These are phyloP conservation scores for Stegostoma tigrinum DNA, from an alignment of 2,113 vertebrate genomes.

Conservation along the genomic window DNA sequence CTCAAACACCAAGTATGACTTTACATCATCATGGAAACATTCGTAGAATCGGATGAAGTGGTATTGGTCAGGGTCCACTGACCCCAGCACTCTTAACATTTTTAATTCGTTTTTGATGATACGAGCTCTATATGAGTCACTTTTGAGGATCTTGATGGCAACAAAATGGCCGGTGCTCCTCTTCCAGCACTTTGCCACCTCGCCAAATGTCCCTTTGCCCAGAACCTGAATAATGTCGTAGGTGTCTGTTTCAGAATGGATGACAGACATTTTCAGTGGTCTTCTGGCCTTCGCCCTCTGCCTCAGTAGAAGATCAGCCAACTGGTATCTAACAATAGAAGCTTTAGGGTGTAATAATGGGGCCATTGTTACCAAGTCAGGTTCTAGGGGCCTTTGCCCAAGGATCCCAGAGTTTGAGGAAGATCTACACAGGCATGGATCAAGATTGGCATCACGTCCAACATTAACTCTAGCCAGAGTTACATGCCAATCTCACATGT, in stretches of 20 bases:
- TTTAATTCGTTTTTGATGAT: constrained; percentile 58
- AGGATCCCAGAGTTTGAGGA: not conserved
- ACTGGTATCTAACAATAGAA: constrained; percentile 29
- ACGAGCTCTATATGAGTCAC: constrained; percentile 41
- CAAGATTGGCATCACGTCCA: not conserved
- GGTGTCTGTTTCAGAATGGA: constrained; percentile 47
- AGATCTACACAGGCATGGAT: not conserved
- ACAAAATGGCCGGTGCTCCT: constrained; percentile 59
- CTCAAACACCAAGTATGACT: constrained; percentile 64
- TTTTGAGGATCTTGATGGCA: constrained; percentile 61
- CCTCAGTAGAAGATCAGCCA: not conserved
- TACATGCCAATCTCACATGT: too few relatives aligned
- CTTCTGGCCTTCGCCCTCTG: not conserved
- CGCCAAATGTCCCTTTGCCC: constrained; percentile 64
- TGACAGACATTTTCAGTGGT: constrained; percentile 48
- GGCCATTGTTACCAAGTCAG: constrained; percentile 2
- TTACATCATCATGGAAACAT: constrained; percentile 49
- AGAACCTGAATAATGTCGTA: constrained; percentile 53
- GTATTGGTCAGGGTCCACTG: constrained; percentile 47
- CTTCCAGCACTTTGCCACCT: constrained; percentile 58
- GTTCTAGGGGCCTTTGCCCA: not conserved
- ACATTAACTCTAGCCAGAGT: not conserved
- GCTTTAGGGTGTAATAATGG: constrained; percentile 16
- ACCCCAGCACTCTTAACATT: constrained; percentile 49
- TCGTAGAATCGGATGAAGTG: constrained; percentile 59